Evolutionary conservation across 2,888 invertebrate genomes (phyloP).

Genomic region (Lingula anatina): DNA sequence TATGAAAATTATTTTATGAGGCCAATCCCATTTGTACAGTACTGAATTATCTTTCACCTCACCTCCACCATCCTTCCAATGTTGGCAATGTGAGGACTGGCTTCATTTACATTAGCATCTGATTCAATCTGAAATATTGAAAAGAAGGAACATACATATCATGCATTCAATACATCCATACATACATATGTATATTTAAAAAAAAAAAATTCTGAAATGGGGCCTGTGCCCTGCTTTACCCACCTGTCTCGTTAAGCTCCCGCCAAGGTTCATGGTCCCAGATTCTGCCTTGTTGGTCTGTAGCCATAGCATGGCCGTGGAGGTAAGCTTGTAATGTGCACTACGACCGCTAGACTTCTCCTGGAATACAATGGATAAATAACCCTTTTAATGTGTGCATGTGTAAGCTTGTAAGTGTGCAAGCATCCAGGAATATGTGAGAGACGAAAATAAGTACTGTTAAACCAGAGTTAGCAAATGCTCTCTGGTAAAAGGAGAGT

Average conservation of each 20-base stretch:
- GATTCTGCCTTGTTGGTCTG: slow-evolving; percentile 93
- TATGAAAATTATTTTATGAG: no score
- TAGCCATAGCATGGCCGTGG: slow-evolving; percentile 98
- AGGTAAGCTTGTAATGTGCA: slow-evolving; percentile 97
- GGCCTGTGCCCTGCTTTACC: not conserved
- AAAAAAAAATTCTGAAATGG: not conserved
- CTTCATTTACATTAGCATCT: slow-evolving; percentile 84
- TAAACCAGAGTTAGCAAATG: no score
- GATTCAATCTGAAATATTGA: slow-evolving; percentile 71
- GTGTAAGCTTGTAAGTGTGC: no score
- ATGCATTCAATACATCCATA: not conserved
- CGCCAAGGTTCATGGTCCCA: slow-evolving; percentile 98
- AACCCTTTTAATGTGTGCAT: not conserved
- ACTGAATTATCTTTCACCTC: no score
- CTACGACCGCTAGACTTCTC: slow-evolving; percentile 85
- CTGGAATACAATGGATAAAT: slow-evolving; percentile 43
- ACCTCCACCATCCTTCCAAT: slow-evolving; percentile 96
- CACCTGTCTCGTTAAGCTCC: slow-evolving; percentile 94
- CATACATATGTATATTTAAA: not conserved
- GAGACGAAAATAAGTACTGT: no score
- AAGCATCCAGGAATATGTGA: no score
- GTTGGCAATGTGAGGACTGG: slow-evolving; percentile 95
- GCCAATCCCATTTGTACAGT: no score
- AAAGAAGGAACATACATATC: not conserved
- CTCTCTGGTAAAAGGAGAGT: no score